phyloP scores from a whole-genome alignment of 2,797 vertebrate genomes.

The Capromys pilorides region DNA sequence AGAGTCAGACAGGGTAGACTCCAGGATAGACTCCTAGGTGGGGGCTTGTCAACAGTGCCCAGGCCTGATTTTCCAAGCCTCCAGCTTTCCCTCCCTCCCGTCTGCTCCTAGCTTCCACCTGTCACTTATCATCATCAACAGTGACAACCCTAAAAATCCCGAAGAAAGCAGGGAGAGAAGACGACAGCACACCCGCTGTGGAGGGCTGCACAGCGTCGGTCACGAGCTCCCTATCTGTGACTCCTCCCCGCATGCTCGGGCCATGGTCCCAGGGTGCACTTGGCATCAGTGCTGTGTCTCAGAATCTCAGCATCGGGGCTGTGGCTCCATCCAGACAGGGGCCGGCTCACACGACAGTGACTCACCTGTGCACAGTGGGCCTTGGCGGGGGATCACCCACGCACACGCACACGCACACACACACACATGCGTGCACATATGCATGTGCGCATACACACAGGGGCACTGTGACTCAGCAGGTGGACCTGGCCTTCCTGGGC shows the following conservation, averaged over 20 bases:
- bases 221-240: slow-evolving; percentile 70
- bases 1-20: neutral
- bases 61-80: neutral
- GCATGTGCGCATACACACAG: accelerated
- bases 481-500: neutral
- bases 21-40: neutral
- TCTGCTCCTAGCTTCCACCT: neutral
- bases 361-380: slow-evolving; percentile 21
- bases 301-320: slow-evolving; percentile 57
- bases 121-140: neutral
- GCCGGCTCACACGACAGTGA: neutral
- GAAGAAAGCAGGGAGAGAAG: neutral
- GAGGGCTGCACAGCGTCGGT: accelerated
- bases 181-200: neutral
- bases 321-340: slow-evolving; percentile 60
- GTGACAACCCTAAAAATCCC: too few species aligned
- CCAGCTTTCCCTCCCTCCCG: neutral
- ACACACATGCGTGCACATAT: neutral
- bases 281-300: slow-evolving; percentile 61
- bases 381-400: slow-evolving; percentile 65
- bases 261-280: too few species aligned
- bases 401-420: accelerated
- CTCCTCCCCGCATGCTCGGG: slow-evolving; percentile 77
- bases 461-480: neutral
- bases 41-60: neutral